Evolutionary conservation across 1,140 invertebrate species (phyloP).

Genomic region (Listronotus oregonensis): DNA sequence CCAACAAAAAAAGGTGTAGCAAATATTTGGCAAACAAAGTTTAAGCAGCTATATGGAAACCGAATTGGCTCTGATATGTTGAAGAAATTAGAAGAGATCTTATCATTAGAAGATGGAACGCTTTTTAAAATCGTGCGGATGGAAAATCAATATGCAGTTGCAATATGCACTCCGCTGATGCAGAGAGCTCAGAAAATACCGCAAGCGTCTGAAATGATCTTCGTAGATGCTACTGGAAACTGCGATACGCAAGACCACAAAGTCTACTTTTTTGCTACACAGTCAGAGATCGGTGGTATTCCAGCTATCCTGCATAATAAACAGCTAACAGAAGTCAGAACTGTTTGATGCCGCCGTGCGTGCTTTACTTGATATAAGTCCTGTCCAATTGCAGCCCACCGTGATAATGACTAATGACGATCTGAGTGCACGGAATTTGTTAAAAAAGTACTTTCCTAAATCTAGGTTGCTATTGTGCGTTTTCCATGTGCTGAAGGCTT

Average conservation of each 20-base stretch:
- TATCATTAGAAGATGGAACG: not conserved
- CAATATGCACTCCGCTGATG: constrained; percentile 23
- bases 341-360: constrained; percentile 1
- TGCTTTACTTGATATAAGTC: not conserved
- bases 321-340: not conserved
- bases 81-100: not conserved
- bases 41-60: constrained; percentile 11
- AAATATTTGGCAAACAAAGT: constrained; percentile 15
- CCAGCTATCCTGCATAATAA: too few relatives aligned
- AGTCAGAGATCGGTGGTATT: not conserved
- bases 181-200: constrained; percentile 10
- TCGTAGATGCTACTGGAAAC: constrained; percentile 30
- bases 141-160: constrained; percentile 11
- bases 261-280: constrained; percentile 24
- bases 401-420: constrained; percentile 13
- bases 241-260: constrained; percentile 30
- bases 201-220: constrained; percentile 21
- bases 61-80: constrained; percentile 10
- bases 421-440: constrained; percentile 1
- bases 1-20: constrained; percentile 11
- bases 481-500: constrained; percentile 10
- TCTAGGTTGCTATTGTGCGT: constrained; percentile 6
- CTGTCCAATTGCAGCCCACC: not conserved
- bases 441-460: constrained; percentile 1
- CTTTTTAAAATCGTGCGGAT: not conserved